Percentiles rank a stretch among this genome's conserved stretches.
These are phyloP conservation scores for Speoplatyrhinus poulsoni DNA, from an alignment of 2,113 vertebrate species.

Conservation along the genomic window DNA sequence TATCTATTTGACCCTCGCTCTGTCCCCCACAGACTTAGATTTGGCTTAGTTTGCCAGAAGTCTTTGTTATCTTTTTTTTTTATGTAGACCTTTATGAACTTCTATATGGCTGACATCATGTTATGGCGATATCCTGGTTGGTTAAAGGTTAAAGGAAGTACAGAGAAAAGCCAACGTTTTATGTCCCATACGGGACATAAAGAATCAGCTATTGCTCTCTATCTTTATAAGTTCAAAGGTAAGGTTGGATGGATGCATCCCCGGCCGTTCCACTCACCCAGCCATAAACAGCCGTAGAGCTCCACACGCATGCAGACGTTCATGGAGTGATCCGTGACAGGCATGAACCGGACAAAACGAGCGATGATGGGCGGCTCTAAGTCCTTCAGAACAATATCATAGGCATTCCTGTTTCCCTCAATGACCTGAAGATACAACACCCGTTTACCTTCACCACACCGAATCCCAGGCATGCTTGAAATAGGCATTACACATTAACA, in stretches of 20 bases:
- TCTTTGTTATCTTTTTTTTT: too few species aligned
- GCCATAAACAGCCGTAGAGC: constrained; percentile 95
- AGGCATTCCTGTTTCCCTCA: constrained; percentile 92
- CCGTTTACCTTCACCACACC: constrained; percentile 1
- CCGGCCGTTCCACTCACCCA: constrained; percentile 77
- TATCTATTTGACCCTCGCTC: too few species aligned
- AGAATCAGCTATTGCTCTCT: constrained; percentile 16
- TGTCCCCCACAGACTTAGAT: too few species aligned
- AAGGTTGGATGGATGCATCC: not conserved
- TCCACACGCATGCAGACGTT: constrained; percentile 97
- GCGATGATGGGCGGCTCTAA: constrained; percentile 93
- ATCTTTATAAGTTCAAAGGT: constrained; percentile 46
- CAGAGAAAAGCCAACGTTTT: too few species aligned
- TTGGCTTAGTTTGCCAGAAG: too few species aligned
- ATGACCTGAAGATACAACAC: constrained; percentile 79
- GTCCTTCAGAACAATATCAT: constrained; percentile 93
- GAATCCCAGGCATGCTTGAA: not conserved
- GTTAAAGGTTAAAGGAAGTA: too few species aligned
- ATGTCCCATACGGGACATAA: not conserved
- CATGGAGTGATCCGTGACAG: constrained; percentile 93
- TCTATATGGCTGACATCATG: too few species aligned
- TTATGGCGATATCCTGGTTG: too few species aligned
- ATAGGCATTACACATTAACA: not conserved
- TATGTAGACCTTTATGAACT: too few species aligned
- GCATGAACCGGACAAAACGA: constrained; percentile 93